Percentiles rank a stretch among this genome's conserved stretches.
Conservation (phyloP, 2,888 invertebrate genomes). For the Steromphala cineraria region DNA sequence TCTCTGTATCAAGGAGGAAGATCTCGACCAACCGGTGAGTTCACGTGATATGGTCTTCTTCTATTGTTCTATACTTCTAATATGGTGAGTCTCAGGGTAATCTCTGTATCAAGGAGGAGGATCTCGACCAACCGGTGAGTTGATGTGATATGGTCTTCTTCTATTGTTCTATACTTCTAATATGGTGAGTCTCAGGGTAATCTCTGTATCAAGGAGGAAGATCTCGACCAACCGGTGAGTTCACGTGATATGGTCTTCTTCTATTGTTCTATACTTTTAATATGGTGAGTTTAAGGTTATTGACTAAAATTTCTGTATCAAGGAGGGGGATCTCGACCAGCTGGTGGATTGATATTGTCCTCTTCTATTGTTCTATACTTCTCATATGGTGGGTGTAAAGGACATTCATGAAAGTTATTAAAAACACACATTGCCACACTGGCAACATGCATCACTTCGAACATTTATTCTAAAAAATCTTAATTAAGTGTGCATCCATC, state of each 20-base stretch:
- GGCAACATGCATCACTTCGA: no score
- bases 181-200: conserved; percentile 97
- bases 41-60: neutral
- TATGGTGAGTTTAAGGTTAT: no score
- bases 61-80: no score
- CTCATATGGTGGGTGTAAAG: no score
- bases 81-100: conserved; percentile 97
- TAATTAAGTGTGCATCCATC: no score
- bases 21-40: conserved; percentile 75
- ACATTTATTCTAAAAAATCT: no score
- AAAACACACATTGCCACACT: no score
- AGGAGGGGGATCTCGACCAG: conserved; percentile 82
- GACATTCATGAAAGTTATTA: no score
- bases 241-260: neutral
- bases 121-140: conserved; percentile 75
- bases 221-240: conserved; percentile 75
- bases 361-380: neutral
- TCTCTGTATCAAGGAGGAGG: conserved; percentile 93
- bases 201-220: conserved; percentile 93
- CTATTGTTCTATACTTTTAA: no score
- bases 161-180: no score
- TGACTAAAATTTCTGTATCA: conserved; percentile 98
- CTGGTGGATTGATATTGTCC: conserved; percentile 61
- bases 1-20: conserved; percentile 93
- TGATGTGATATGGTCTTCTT: neutral